Percentiles rank a stretch among this genome's conserved stretches.
Conservation (phyloP, 1,140 invertebrate species). For the Cyclargus thomasi region DNA sequence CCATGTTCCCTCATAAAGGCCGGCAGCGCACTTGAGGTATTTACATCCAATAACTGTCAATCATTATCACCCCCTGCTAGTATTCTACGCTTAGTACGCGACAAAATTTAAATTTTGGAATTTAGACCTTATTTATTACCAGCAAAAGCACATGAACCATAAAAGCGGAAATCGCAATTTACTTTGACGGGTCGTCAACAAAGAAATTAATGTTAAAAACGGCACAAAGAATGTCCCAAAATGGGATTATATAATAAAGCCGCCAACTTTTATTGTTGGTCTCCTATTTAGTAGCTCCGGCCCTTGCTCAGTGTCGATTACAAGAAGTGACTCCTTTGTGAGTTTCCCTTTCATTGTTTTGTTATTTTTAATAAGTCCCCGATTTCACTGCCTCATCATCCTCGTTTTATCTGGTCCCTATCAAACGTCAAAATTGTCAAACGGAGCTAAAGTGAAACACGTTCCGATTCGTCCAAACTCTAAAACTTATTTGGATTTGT, state of each 20-base stretch:
- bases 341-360: slow-evolving; percentile 34
- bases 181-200: not conserved
- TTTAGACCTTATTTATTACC: not conserved
- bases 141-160: not conserved
- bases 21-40: no score
- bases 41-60: no score
- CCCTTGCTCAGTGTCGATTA: slow-evolving; percentile 37
- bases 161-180: not conserved
- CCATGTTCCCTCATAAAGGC: no score
- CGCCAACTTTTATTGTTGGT: slow-evolving; percentile 52
- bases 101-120: slow-evolving; percentile 17
- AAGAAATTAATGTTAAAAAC: slow-evolving; percentile 10
- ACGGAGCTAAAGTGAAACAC: no score
- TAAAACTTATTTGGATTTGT: no score
- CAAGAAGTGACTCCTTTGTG: slow-evolving; percentile 52
- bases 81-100: no score
- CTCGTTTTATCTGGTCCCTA: no score
- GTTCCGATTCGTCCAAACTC: no score
- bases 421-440: no score
- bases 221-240: slow-evolving; percentile 9
- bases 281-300: slow-evolving; percentile 47
- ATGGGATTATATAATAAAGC: slow-evolving; percentile 19
- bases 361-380: slow-evolving; percentile 39
- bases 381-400: no score
- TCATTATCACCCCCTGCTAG: no score